Evolutionary conservation across 2,113 vertebrate species (phyloP), one percentile per base, ranked within the genome.

Genomic region (Urocitellus parryii): DNA sequence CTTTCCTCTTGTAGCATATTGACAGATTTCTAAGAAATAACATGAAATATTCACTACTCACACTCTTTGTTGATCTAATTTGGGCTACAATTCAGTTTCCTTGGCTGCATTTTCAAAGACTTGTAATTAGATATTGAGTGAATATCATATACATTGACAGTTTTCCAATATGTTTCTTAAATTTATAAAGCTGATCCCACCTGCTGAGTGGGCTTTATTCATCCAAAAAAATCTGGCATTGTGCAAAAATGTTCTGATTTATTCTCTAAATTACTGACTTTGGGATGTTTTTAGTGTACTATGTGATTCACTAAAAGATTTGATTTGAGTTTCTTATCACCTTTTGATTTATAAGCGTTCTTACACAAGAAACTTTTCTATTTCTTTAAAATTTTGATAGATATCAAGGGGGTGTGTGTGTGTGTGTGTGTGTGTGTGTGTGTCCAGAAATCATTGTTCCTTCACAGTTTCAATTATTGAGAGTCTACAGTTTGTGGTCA

Each of bases 41-140:
- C 24, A 82, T 67, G 42, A 91, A 95, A 79, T 86, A 88, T 79
- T 91, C 25, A 78, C 90, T 85, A 80, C 20, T 88, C 48, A 88
- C 65, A 58, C 32, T 82, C 67, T 58, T 92, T 77, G 12, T 91
- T 58, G 81, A 0, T 84, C 45, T 88, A 76, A n/a, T 77, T 81
- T 81, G 72, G 61, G 39, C 22, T 83, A 25, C 14, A 95, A 51
- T 93, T 95, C n/a, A 67, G 22, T 90, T 96, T 93, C 17, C 53
- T 94, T 88, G 68, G 12, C 77, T 91, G 20, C 2, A 53, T 91
- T 97, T 96, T 63, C 18, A 81, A 93, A 92, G 37, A 45, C 73
- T 45, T 76, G 32, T 83, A 67, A 95, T 95, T 93, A 80, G 53
- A 87, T 63, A 8, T 61, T 76, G 39, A 93, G 37, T 86, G 37